Percentiles rank a stretch among this genome's conserved stretches.
These are phyloP conservation scores for Propithecus perrieri DNA, from an alignment of 2,797 vertebrate genomes.

Conservation along the genomic window DNA sequence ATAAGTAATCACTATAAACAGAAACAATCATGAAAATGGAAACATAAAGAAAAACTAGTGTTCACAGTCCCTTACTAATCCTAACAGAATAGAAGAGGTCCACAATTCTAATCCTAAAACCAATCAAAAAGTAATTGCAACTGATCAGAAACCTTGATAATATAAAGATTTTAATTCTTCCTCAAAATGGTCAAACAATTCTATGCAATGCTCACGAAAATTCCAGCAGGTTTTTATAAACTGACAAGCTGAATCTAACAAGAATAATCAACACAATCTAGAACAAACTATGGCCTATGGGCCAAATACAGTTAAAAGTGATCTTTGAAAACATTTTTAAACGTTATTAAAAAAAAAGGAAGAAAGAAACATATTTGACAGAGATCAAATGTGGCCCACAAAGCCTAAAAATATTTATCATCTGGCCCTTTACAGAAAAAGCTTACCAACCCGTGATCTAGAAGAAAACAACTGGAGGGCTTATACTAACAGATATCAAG, in stretches of 20 bases:
- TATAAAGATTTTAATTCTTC: conserved; percentile 22
- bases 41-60: not conserved
- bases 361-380: not conserved
- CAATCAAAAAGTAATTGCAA: not conserved
- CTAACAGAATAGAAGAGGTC: not conserved
- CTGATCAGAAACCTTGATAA: not conserved
- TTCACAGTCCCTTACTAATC: not conserved
- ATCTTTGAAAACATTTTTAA: not conserved
- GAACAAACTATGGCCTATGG: not conserved
- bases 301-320: not conserved
- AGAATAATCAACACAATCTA: not conserved
- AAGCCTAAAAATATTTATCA: conserved; percentile 50
- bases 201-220: not conserved
- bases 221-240: conserved; percentile 39
- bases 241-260: not conserved
- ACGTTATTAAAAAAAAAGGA: not conserved
- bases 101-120: not conserved
- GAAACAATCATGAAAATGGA: conserved; percentile 32
- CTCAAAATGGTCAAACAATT: not conserved
- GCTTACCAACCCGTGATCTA: not conserved
- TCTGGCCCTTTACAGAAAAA: not conserved
- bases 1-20: conserved; percentile 17
- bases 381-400: not conserved
- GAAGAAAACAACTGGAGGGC: not conserved
- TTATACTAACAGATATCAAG: not conserved